Evolutionary conservation across 2,888 invertebrate species (phyloP).

Genomic region (Steromphala cineraria): DNA sequence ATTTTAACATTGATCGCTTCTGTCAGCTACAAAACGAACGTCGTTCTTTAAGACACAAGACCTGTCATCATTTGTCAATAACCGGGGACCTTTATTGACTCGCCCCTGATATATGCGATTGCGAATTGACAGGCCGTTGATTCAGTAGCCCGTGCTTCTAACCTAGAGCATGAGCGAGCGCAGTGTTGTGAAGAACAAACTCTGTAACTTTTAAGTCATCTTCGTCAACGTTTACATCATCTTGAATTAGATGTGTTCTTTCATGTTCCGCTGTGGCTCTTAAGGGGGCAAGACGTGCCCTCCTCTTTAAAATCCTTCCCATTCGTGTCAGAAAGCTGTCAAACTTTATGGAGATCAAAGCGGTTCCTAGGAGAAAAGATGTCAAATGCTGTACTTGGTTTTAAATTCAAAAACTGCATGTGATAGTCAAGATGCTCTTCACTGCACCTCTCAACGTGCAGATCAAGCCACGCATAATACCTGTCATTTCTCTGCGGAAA

Average conservation of each 20-base stretch:
- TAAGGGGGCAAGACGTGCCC: neutral
- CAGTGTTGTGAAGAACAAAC: neutral
- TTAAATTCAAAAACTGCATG: neutral
- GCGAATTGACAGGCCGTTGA: too few species aligned
- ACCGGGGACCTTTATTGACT: too few species aligned
- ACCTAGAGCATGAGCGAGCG: too few species aligned
- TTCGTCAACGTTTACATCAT: neutral
- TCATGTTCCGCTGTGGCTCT: neutral
- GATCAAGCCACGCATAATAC: neutral
- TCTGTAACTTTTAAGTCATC: neutral
- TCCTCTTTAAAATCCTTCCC: neutral
- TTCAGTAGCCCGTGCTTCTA: too few species aligned
- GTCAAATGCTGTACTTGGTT: neutral
- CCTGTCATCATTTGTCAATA: too few species aligned
- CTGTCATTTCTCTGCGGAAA: neutral
- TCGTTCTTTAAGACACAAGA: too few species aligned
- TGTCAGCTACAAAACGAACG: too few species aligned
- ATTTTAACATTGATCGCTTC: too few species aligned
- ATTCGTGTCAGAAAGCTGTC: constrained; percentile 8
- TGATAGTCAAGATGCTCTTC: neutral
- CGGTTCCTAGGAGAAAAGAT: neutral
- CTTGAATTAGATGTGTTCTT: constrained; percentile 5
- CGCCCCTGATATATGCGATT: too few species aligned
- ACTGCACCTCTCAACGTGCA: neutral
- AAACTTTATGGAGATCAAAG: neutral